Conservation (phyloP, 1,140 invertebrate genomes). For the Tetramorium simillimum region DNA sequence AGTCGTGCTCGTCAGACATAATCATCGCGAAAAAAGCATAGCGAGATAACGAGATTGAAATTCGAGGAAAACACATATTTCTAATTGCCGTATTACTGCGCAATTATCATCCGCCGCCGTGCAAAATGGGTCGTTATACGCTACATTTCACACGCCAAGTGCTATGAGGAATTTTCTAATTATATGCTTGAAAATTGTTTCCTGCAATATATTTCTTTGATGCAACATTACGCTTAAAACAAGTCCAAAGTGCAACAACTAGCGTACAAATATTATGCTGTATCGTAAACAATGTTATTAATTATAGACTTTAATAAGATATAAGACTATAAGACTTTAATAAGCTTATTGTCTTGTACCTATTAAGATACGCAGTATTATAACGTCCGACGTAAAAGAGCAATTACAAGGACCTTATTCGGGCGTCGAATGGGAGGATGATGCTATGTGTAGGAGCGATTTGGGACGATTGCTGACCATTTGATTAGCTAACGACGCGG, state of each 20-base stretch:
- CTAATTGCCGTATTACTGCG: constrained; percentile 38
- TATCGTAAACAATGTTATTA: background rate
- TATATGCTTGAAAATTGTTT: constrained; percentile 6
- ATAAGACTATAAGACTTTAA: background rate
- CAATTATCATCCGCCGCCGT: constrained; percentile 2
- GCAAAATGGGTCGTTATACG: background rate
- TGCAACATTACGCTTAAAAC: background rate
- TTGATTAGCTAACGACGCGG: constrained; percentile 35
- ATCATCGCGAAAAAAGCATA: constrained; percentile 63
- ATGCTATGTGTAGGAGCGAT: background rate
- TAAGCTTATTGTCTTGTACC: background rate
- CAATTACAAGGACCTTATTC: background rate
- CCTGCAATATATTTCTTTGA: constrained; percentile 11
- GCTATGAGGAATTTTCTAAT: constrained; percentile 35
- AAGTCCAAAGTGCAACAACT: background rate
- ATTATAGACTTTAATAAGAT: background rate
- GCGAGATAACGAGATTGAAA: constrained; percentile 60
- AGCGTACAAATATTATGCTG: background rate
- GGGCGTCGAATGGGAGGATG: background rate
- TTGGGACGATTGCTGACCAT: background rate
- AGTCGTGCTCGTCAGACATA: constrained; percentile 68
- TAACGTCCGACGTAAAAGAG: background rate
- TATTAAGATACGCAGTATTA: background rate
- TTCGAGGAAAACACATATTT: constrained; percentile 43
- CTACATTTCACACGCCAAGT: background rate